Evolutionary conservation across 1,140 invertebrate species (phyloP).

Genomic region (Episyrphus balteatus): DNA sequence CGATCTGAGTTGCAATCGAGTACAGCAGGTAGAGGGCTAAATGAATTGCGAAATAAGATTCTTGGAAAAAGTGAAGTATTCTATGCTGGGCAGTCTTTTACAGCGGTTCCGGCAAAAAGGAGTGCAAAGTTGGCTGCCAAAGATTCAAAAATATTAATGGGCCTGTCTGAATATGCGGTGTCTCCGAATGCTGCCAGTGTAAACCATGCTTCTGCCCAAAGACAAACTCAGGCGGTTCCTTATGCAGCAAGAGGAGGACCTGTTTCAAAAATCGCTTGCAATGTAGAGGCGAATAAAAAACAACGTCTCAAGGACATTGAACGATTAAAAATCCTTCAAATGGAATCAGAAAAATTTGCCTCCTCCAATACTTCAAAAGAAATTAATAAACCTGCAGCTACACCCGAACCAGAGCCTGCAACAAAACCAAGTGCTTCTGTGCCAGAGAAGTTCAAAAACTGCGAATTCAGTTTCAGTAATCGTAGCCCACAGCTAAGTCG

Average conservation of each 20-base stretch:
- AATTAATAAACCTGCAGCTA: neutral
- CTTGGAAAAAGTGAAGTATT: constrained; percentile 59
- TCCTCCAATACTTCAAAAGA: neutral
- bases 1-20: constrained; percentile 66
- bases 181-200: constrained; percentile 21
- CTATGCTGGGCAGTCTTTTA: constrained; percentile 52
- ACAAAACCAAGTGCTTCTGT: constrained; percentile 6
- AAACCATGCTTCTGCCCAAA: constrained; percentile 21
- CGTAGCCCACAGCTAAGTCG: constrained; percentile 19
- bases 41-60: constrained; percentile 56
- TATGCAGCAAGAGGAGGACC: constrained; percentile 25
- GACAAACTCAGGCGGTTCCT: constrained; percentile 9
- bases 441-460: constrained; percentile 30
- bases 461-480: constrained; percentile 19
- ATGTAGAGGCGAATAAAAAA: constrained; percentile 45
- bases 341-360: constrained; percentile 19
- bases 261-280: constrained; percentile 31
- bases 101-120: constrained; percentile 44
- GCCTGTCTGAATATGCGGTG: constrained; percentile 25
- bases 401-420: neutral
- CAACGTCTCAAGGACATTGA: constrained; percentile 49
- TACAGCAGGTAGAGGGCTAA: constrained; percentile 48
- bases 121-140: constrained; percentile 42
- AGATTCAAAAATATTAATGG: constrained; percentile 40
- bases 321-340: constrained; percentile 43